A percentile compares a stretch with the other conserved stretches of the same genome.
phyloP scores from a whole-genome alignment of 2,888 invertebrate genomes.

The Troides helena region DNA sequence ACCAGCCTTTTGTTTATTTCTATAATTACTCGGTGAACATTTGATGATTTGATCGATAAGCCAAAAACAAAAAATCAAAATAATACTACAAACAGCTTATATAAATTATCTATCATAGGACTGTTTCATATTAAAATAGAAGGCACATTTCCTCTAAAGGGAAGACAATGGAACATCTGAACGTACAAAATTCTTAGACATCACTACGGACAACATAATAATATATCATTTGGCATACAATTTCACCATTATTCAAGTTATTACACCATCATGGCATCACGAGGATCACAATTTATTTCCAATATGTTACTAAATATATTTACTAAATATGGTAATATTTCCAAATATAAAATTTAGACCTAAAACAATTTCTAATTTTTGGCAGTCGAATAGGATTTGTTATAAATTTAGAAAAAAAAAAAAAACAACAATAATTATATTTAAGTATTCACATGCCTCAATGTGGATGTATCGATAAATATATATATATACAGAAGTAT shows the following conservation, averaged over 20 bases:
- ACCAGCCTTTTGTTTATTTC: constrained; percentile 1
- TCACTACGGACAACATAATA: constrained; percentile 56
- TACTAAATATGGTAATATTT: background rate
- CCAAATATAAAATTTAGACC: constrained; percentile 7
- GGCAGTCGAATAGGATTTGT: constrained; percentile 20
- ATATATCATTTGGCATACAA: constrained; percentile 65
- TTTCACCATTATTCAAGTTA: constrained; percentile 41
- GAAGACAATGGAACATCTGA: constrained; percentile 32
- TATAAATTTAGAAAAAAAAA: background rate
- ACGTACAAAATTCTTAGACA: constrained; percentile 37
- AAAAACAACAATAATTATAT: constrained; percentile 12
- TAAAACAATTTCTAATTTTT: constrained; percentile 17
- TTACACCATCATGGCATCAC: constrained; percentile 53
- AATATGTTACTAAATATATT: background rate
- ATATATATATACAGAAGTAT: background rate
- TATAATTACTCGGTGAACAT: constrained; percentile 1
- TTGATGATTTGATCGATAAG: constrained; percentile 13
- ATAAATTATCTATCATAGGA: constrained; percentile 1
- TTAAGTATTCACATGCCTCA: constrained; percentile 9
- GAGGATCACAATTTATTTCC: constrained; percentile 47
- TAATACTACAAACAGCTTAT: constrained; percentile 12
- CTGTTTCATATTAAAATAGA: constrained; percentile 20
- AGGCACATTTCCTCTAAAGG: constrained; percentile 37
- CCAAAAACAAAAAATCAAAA: background rate
- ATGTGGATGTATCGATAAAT: background rate